phyloP scores from a whole-genome alignment of 1,140 invertebrate species.

The Sarcophaga bullata region DNA sequence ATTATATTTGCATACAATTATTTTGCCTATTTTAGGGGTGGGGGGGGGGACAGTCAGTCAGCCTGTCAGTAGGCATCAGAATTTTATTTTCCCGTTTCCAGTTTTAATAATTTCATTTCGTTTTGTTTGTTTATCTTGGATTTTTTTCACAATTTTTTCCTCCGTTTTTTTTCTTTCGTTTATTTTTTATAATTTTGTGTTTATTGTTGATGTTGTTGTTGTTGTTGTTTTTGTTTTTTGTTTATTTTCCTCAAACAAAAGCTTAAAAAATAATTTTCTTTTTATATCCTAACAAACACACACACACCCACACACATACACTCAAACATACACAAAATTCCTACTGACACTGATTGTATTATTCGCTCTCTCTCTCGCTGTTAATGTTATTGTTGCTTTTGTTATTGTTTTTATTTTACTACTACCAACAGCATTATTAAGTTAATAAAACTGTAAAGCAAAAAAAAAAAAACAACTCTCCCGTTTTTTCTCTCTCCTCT shows the following conservation, averaged over 20 bases:
- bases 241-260: slow-evolving; percentile 3
- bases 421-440: no score
- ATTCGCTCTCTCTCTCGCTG: no score
- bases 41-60: background rate
- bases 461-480: no score
- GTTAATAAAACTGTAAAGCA: no score
- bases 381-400: no score
- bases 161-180: background rate
- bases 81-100: background rate
- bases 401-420: no score
- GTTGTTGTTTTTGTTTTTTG: slow-evolving; percentile 1
- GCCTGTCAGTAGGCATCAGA: background rate
- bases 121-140: background rate
- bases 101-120: slow-evolving; percentile 21
- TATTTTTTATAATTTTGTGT: background rate
- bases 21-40: background rate
- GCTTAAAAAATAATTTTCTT: slow-evolving; percentile 5
- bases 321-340: background rate
- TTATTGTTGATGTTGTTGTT: background rate
- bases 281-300: background rate
- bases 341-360: background rate
- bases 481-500: no score
- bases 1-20: slow-evolving; percentile 9
- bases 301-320: background rate
- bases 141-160: background rate